Percentiles rank a stretch among this genome's conserved stretches.
Conservation (phyloP, 2,797 vertebrate genomes). For the Pempheris klunzingeri region DNA sequence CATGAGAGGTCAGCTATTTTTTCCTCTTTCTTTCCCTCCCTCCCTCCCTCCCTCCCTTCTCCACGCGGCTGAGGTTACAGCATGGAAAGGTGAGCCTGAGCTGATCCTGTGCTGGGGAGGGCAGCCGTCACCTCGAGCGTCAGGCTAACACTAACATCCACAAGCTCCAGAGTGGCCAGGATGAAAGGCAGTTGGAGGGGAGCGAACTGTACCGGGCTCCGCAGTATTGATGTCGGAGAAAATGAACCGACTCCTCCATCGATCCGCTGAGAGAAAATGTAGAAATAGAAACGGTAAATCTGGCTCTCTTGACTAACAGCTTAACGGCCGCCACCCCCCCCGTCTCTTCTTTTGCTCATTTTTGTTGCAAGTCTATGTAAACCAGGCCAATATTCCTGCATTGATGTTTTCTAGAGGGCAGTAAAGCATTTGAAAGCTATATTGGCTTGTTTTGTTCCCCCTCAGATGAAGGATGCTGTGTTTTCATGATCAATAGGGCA, state of each 20-base stretch:
- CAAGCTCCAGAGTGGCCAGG: conserved; percentile 67
- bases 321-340: conserved; percentile 75
- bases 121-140: conserved; percentile 66
- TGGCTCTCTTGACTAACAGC: conserved; percentile 82
- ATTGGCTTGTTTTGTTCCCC: conserved; percentile 80
- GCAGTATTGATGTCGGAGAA: conserved; percentile 84
- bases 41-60: no score
- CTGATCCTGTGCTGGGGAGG: conserved; percentile 53
- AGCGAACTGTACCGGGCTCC: conserved; percentile 67
- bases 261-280: conserved; percentile 82
- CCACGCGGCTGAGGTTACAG: conserved; percentile 53
- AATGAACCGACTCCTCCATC: conserved; percentile 83
- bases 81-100: conserved; percentile 60
- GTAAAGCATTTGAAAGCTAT: conserved; percentile 81
- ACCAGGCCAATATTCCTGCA: conserved; percentile 77
- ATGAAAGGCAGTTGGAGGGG: conserved; percentile 76
- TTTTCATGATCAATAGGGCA: conserved; percentile 76
- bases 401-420: conserved; percentile 82
- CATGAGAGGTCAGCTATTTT: conserved; percentile 59
- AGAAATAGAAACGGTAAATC: conserved; percentile 87
- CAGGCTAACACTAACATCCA: conserved; percentile 49
- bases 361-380: conserved; percentile 72
- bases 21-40: conserved; percentile 2
- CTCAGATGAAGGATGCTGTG: conserved; percentile 75
- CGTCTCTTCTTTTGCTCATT: conserved; percentile 42